Percentiles rank a stretch among this genome's conserved stretches.
Evolutionary conservation across 2,888 invertebrate species (phyloP).

Genomic region (Lasioglossum calceatum): DNA sequence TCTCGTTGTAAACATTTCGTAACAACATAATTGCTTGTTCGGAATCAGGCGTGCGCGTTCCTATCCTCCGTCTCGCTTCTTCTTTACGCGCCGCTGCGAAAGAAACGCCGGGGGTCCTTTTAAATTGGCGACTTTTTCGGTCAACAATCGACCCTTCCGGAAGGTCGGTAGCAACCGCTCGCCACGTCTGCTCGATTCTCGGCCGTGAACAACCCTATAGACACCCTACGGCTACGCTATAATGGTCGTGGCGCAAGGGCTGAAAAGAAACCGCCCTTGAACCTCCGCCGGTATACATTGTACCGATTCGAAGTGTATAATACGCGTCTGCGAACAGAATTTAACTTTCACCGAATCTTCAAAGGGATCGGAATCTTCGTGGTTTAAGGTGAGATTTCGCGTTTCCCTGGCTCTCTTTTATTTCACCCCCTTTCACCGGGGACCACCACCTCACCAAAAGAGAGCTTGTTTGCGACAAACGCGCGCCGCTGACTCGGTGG

Average conservation of each 20-base stretch:
- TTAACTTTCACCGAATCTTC: slow-evolving; percentile 69
- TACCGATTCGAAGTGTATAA: slow-evolving; percentile 43
- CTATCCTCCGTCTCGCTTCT: slow-evolving; percentile 45
- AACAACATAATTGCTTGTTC: slow-evolving; percentile 83
- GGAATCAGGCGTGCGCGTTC: slow-evolving; percentile 71
- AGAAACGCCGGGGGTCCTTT: slow-evolving; percentile 82
- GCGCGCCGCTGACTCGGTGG: slow-evolving; percentile 47
- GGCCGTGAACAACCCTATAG: slow-evolving; percentile 76
- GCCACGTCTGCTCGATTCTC: slow-evolving; percentile 72
- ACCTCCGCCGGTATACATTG: slow-evolving; percentile 36
- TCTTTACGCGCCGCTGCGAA: slow-evolving; percentile 57
- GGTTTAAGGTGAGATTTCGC: slow-evolving; percentile 72
- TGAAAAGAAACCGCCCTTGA: slow-evolving; percentile 76
- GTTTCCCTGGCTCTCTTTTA: slow-evolving; percentile 51
- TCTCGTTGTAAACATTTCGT: slow-evolving; percentile 84
- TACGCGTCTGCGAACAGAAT: slow-evolving; percentile 68
- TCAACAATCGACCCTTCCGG: slow-evolving; percentile 84
- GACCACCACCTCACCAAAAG: slow-evolving; percentile 37
- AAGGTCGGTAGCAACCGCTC: slow-evolving; percentile 75
- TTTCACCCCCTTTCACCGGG: slow-evolving; percentile 34
- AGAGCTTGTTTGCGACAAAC: slow-evolving; percentile 64
- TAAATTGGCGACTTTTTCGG: slow-evolving; percentile 85
- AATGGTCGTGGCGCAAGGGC: slow-evolving; percentile 77
- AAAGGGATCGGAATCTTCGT: slow-evolving; percentile 66
- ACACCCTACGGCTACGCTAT: slow-evolving; percentile 81